Evolutionary conservation across 1,140 invertebrate genomes (phyloP).

Genomic region (Ctenoplectra terminalis): DNA sequence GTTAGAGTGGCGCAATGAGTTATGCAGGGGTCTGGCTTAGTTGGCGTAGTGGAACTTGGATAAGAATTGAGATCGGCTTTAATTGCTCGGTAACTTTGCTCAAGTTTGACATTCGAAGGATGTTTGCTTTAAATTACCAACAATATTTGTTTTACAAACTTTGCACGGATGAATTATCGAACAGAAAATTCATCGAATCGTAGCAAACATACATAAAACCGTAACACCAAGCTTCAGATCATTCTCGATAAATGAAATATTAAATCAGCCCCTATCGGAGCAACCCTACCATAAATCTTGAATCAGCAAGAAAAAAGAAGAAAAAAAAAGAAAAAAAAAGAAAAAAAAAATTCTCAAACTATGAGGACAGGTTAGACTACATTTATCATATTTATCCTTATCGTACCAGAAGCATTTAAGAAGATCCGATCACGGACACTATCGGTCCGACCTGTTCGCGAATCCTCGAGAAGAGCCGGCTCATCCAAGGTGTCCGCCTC

Average conservation of each 20-base stretch:
- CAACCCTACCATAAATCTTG: too few relatives aligned
- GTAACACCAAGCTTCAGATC: too few relatives aligned
- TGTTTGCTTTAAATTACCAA: not conserved
- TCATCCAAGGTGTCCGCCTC: slow-evolving; percentile 29
- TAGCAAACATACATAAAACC: too few relatives aligned
- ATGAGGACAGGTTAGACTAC: too few relatives aligned
- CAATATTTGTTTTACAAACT: not conserved
- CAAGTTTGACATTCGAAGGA: not conserved
- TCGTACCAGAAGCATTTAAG: not conserved
- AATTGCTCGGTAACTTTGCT: not conserved
- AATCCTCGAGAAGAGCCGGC: slow-evolving; percentile 55
- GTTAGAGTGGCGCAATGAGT: not conserved
- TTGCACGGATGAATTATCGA: not conserved
- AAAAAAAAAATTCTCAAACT: too few relatives aligned
- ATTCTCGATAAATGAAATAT: too few relatives aligned
- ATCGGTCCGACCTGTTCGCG: slow-evolving; percentile 29
- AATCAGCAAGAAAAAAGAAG: too few relatives aligned
- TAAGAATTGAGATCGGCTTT: not conserved
- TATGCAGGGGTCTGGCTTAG: not conserved
- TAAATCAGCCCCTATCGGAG: too few relatives aligned
- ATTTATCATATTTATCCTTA: not conserved
- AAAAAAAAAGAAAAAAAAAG: too few relatives aligned
- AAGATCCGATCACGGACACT: not conserved
- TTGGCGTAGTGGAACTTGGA: not conserved
- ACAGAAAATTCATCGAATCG: too few relatives aligned